Percentiles rank a stretch among this genome's conserved stretches.
Evolutionary conservation across 2,797 vertebrate species (phyloP).

Genomic region (Anomalospiza imberbis): DNA sequence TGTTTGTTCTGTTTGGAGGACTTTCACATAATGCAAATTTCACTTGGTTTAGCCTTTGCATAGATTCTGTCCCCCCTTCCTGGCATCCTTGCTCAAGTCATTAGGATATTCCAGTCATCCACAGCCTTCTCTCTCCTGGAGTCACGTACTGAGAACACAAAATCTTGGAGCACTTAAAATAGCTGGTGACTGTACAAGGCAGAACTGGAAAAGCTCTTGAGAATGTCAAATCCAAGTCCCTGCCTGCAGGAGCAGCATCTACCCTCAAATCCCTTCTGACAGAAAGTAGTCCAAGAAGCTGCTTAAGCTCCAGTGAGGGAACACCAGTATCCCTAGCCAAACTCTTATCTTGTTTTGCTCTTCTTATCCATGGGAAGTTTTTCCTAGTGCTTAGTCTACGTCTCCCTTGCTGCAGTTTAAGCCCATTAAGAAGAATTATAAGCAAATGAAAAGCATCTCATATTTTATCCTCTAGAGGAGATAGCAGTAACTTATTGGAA

Average conservation of each 20-base stretch:
- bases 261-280: background rate
- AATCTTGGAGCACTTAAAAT: background rate
- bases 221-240: background rate
- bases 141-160: background rate
- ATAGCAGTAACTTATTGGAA: background rate
- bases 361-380: background rate
- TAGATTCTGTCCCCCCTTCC: background rate
- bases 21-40: background rate
- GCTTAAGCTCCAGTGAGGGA: background rate
- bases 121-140: background rate
- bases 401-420: constrained; percentile 22
- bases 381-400: background rate
- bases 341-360: background rate
- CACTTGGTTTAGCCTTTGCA: background rate
- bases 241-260: background rate
- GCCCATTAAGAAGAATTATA: constrained; percentile 2
- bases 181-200: background rate
- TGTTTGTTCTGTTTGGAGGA: background rate
- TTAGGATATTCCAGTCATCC: background rate
- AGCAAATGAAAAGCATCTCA: background rate
- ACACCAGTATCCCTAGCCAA: background rate
- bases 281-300: background rate
- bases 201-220: background rate
- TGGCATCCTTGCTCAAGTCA: background rate
- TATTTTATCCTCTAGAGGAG: background rate